Base-by-base conservation (phyloP, 2,888 invertebrate genomes). In the Orthosia gothica region DNA sequence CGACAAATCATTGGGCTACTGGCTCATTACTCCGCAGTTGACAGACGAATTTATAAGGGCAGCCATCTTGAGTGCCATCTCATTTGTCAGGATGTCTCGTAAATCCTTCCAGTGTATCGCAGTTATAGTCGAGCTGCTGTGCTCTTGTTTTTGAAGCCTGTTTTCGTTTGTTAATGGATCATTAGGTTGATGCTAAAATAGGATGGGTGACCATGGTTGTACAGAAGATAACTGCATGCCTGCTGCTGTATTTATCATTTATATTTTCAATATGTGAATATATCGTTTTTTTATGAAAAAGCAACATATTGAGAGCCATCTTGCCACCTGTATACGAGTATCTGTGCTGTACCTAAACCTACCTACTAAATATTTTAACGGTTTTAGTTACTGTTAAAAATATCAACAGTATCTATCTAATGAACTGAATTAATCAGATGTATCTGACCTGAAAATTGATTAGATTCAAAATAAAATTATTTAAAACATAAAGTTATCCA, bases 11-110 rank as follows among this genome's bases (percentile, higher is more conserved):
- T 89, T 87, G 86, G 80, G 84, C 85, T 80, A 83, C 80, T 86
- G 87, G 79, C 90, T 93, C 93, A 92, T 94, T 93, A 94, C 91
- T 91, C 85, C 76, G 74, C 70, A 79, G 89, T 84, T 91, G 94
- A 93, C 93, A 90, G 91, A 93, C 87, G 89, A 90, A 93, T 94
- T 93, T 93, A 92, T 92, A 92, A 90, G 90, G 87, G 83, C 76
- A 74, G 71, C 79, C 83, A 85, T 82, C 70, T 77, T 77, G 74
- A 75, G 86, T 20, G 73, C 86, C 87, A 82, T 85, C 86, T 87
- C 91, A 91, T 91, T 92, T 92, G 90, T 92, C 91, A 88, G 72
- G 66, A 47, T 32, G 84, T 62, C 79, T 77, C 75, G 72, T 89
- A 88, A 89, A 89, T 89, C 85, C 76, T 74, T 82, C 81, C 70